A percentile compares a stretch with the other conserved stretches of the same genome.
Evolutionary conservation across 2,888 invertebrate genomes (phyloP).

Genomic region (Trichopria drosophilae): DNA sequence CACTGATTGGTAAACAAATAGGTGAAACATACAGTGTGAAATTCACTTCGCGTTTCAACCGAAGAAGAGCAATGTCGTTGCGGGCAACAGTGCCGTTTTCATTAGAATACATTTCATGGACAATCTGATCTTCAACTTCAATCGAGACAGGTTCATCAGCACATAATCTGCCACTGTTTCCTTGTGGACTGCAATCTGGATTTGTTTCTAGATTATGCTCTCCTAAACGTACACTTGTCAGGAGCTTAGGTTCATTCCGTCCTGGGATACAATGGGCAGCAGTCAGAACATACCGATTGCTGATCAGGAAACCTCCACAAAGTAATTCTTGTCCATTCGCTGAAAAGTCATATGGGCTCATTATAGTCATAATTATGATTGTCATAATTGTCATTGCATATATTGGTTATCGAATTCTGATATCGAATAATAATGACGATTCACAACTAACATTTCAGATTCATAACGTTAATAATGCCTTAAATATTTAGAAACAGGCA

Average conservation of each 20-base stretch:
- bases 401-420: too few species aligned
- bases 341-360: too few species aligned
- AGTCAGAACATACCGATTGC: conserved; percentile 11
- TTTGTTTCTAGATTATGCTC: conserved; percentile 50
- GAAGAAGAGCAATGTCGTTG: conserved; percentile 11
- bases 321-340: not conserved
- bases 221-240: conserved; percentile 42
- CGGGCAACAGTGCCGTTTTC: too few species aligned
- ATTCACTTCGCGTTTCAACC: not conserved
- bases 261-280: conserved; percentile 12
- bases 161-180: not conserved
- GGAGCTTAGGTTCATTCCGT: not conserved
- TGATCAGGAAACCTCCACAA: conserved; percentile 17
- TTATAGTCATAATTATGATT: too few species aligned
- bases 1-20: conserved; percentile 14
- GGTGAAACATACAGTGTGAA: conserved; percentile 7
- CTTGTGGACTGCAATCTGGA: conserved; percentile 43
- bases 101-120: conserved; percentile 4
- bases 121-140: not conserved
- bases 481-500: too few species aligned
- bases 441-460: too few species aligned
- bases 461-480: too few species aligned
- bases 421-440: too few species aligned
- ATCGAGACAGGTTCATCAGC: not conserved
- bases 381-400: too few species aligned